Base-by-base conservation (phyloP, 2,797 vertebrate species). In the Bradypodion pumilum region DNA sequence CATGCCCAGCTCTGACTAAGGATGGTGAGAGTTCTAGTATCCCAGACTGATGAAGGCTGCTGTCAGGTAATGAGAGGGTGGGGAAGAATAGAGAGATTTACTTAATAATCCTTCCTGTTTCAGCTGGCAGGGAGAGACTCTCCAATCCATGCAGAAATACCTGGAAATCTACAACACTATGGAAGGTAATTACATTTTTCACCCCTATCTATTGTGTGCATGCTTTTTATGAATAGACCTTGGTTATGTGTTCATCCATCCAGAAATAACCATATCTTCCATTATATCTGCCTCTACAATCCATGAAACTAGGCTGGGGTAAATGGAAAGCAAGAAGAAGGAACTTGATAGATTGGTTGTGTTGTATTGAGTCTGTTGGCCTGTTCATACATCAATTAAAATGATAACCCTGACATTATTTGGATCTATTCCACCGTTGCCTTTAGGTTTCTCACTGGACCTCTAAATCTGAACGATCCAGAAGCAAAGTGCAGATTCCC, bases 81-180 rank as follows among this genome's bases (percentile, higher is more conserved):
- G 70, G 42, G 74, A 63, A 52, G 12, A 62, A 25, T 49, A 74
- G 74, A 49, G 78, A 78, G 63, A 62, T 68, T 73, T 83, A n/a
- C 69, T 88, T 65, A 86, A 46, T 44, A 56, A 10, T 1, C 77
- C 91, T 80, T 23, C 92, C 75, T 60, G 23, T 91, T 91, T 72
- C 90, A 99, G 99, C 93, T 99, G 94, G 98, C 98, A 0, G 99
- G 99, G 93, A 97, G 98, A 91, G 99, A 99, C 95, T 99, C 98
- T 89, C 98, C 99, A 63, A 93, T 99, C 77, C 97, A 98, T 90
- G 97, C 97, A 32, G 98, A 99, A 93, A 97, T 99, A 87, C 96
- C 98, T 52, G 98, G 98, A 91, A 99, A 99, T 93, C 97, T 99
- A 81, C 97, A 99, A 85, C 99, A 99, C 94, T 99, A 99, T 35